Evolutionary conservation across 2,797 vertebrate genomes (phyloP).

Genomic region (Corythornis leucogaster): DNA sequence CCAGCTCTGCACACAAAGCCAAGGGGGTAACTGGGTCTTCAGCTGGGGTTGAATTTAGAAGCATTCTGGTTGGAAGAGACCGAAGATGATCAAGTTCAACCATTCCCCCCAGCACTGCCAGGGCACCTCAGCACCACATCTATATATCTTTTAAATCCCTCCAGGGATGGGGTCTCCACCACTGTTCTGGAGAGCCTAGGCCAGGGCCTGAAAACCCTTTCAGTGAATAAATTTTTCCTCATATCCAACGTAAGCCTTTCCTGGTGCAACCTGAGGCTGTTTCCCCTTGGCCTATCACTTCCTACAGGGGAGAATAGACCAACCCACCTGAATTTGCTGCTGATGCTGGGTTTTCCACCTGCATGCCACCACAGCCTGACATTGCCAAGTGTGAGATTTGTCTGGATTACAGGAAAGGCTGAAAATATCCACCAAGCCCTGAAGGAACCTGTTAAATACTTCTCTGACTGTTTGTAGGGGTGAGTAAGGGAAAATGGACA

Average conservation of each 20-base stretch:
- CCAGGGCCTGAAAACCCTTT: not conserved
- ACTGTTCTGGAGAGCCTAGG: not conserved
- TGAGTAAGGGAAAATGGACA: not conserved
- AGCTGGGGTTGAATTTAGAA: not conserved
- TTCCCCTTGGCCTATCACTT: not conserved
- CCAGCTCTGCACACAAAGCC: not conserved
- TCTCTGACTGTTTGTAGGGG: not conserved
- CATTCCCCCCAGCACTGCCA: not conserved
- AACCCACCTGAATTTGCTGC: not conserved
- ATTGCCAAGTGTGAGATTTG: not conserved
- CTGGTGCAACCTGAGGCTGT: not conserved
- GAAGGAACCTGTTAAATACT: not conserved
- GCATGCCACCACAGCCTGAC: rapidly evolving
- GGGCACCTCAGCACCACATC: not conserved
- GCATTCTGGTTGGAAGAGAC: not conserved
- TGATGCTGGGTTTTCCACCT: not conserved
- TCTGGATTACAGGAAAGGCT: not conserved
- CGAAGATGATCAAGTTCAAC: not conserved
- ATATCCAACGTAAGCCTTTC: not conserved
- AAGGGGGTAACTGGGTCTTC: not conserved
- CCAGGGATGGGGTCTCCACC: not conserved
- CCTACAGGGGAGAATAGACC: not conserved
- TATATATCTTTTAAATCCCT: not conserved
- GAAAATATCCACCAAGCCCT: not conserved
- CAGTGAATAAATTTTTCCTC: not conserved